Conservation (phyloP, 2,113 vertebrate genomes). For the Syngnathus scovelli region DNA sequence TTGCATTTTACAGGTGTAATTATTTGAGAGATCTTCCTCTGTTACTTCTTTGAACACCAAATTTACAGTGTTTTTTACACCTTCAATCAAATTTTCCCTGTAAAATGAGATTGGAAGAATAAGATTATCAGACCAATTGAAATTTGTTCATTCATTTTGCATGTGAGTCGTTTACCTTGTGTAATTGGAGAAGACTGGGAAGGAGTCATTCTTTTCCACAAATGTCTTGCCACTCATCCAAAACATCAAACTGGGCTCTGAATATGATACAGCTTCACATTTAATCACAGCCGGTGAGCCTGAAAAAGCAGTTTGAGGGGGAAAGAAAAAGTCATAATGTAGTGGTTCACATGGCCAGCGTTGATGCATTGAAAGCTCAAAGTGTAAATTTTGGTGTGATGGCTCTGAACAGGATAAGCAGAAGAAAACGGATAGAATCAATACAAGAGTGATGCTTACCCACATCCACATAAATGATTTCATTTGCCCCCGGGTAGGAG, state of each 20-base stretch:
- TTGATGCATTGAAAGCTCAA: too few relatives aligned
- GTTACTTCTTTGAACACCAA: conserved; percentile 15
- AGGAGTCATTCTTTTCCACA: background rate
- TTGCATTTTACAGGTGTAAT: conserved; percentile 24
- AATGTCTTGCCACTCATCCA: conserved; percentile 18
- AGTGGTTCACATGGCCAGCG: too few relatives aligned
- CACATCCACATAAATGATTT: conserved; percentile 33
- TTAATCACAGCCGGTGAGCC: conserved; percentile 26
- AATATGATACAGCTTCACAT: conserved; percentile 16
- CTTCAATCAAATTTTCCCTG: accelerated
- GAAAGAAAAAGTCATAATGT: too few relatives aligned
- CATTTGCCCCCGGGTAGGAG: conserved; percentile 3
- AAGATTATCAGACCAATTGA: background rate
- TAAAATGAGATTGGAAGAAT: background rate
- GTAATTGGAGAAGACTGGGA: conserved; percentile 15
- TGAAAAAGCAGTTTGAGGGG: conserved; percentile 18
- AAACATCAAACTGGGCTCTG: background rate
- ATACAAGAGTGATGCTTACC: conserved; percentile 37
- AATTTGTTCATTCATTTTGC: background rate
- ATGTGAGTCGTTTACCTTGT: conserved; percentile 20
- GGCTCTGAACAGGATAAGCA: background rate
- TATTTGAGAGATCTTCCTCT: conserved; percentile 18
- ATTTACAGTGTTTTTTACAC: background rate
- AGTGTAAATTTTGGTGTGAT: too few relatives aligned
- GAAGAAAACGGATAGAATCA: background rate